A percentile compares a stretch with the other conserved stretches of the same genome.
These are phyloP conservation scores for Hedya salicella DNA, from an alignment of 2,888 invertebrate species.

Conservation along the genomic window DNA sequence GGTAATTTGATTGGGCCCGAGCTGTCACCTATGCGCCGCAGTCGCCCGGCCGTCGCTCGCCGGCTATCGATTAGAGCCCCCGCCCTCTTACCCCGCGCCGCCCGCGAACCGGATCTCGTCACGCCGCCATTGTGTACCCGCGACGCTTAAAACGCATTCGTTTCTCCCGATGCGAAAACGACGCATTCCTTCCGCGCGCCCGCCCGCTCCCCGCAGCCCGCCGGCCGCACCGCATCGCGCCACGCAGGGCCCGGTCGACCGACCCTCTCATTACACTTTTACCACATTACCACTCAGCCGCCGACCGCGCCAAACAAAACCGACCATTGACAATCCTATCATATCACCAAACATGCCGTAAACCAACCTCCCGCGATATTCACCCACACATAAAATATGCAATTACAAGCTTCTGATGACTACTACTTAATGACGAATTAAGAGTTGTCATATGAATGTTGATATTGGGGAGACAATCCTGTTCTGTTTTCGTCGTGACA, in stretches of 20 bases:
- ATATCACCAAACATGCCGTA: constrained; percentile 40
- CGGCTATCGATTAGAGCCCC: constrained; percentile 84
- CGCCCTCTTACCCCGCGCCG: constrained; percentile 74
- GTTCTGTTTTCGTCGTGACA: not conserved
- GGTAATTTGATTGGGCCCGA: constrained; percentile 84
- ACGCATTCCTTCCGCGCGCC: constrained; percentile 85
- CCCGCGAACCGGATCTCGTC: constrained; percentile 85
- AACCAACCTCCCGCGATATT: constrained; percentile 42
- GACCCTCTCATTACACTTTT: constrained; percentile 79
- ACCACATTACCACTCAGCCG: constrained; percentile 59
- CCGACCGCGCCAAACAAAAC: constrained; percentile 51
- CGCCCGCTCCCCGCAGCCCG: constrained; percentile 68
- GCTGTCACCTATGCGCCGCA: constrained; percentile 85
- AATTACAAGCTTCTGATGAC: constrained; percentile 40
- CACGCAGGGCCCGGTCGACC: constrained; percentile 59
- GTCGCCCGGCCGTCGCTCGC: constrained; percentile 84
- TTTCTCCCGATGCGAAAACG: constrained; percentile 86
- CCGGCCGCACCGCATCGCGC: constrained; percentile 66
- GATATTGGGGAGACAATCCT: constrained; percentile 1
- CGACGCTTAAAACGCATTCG: constrained; percentile 85
- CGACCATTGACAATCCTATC: constrained; percentile 38
- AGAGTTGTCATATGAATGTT: no score
- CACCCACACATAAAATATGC: constrained; percentile 41
- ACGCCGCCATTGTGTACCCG: constrained; percentile 85
- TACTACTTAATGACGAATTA: constrained; percentile 39